A percentile compares a stretch with the other conserved stretches of the same genome.
phyloP scores from a whole-genome alignment of 2,888 invertebrate species.

The Octonoba sinensis region DNA sequence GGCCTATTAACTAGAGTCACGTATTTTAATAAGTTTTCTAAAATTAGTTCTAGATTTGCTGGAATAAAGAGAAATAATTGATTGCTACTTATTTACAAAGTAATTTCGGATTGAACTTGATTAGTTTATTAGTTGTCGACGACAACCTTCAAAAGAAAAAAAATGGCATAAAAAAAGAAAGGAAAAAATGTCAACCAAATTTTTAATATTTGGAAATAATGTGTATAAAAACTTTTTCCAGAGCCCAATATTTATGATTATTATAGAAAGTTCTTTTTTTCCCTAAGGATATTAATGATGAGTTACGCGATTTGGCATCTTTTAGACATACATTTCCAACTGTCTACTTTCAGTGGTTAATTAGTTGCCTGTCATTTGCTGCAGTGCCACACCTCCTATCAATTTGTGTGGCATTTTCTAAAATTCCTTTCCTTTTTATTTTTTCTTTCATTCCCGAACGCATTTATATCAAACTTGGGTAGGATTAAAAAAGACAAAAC shows the following conservation, averaged over 20 bases:
- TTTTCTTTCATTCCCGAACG: conserved; percentile 1
- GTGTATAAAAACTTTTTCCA: no score
- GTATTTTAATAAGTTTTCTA: no score
- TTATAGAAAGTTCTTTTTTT: background rate
- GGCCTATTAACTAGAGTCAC: no score
- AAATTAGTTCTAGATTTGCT: no score
- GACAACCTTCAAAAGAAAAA: no score
- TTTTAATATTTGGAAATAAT: no score
- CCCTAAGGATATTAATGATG: conserved; percentile 11
- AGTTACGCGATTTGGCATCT: conserved; percentile 1
- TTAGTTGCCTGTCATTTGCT: background rate
- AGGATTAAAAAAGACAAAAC: conserved; percentile 23
- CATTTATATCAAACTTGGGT: background rate
- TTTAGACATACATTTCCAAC: background rate
- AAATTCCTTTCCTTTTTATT: conserved; percentile 16
- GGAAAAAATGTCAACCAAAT: no score
- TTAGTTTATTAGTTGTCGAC: no score
- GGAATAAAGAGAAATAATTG: no score
- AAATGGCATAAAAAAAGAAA: no score
- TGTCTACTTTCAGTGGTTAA: background rate
- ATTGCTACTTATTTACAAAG: no score
- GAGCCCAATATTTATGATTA: conserved; percentile 9
- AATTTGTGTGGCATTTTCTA: conserved; percentile 17
- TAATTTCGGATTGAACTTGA: no score
- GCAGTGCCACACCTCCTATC: conserved; percentile 6